Base-by-base conservation (phyloP, 2,888 invertebrate species). In the Acleris emargana region DNA sequence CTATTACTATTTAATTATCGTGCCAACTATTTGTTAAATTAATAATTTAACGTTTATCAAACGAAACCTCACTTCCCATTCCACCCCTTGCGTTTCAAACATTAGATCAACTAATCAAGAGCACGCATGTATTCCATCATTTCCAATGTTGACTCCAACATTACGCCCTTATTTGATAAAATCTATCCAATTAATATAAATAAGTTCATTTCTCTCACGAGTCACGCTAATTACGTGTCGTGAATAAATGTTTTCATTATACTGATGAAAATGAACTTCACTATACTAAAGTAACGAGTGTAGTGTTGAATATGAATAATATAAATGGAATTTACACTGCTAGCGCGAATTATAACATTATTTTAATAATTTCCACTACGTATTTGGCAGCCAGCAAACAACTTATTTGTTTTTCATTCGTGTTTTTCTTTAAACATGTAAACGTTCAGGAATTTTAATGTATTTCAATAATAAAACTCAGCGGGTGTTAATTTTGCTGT, bases 171-270 rank as follows among this genome's bases (percentile, higher is more conserved):
- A 70, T 72, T 72, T 67, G 78, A 79, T 80, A 82, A 77, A 74
- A 82, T 83, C 82, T 80, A 78, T 76, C 79, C 77, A 82, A 84
- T 82, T 82, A 81, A 75, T 75, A 78, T 74, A 78, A 80, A 82
- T 83, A 78, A 80, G 75, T 79, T 69, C 72, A 73, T 82, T 80
- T 78, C 74, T 73, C 72, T 71, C 68, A 62, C 69, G 62, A 63
- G 62, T 61, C 66, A 70, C 72, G 68, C 75, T 81, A 82, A 83
- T 83, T 83, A 81, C 76, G 75, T 73, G 68, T 58, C 62, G 71
- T 70, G 73, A 74, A 71, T 72, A 74, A 76, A 74, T 76, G 75
- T 75, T 76, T 76, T 55, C 54, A 64, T 64, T 64, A 64, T 17
- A 55, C 20, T 22, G 25, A 57, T 47, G 38, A 59, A 50, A 42